A percentile compares a stretch with the other conserved stretches of the same genome.
These are phyloP conservation scores for Ectobius pallidus DNA, from an alignment of 2,888 invertebrate species.

Conservation along the genomic window DNA sequence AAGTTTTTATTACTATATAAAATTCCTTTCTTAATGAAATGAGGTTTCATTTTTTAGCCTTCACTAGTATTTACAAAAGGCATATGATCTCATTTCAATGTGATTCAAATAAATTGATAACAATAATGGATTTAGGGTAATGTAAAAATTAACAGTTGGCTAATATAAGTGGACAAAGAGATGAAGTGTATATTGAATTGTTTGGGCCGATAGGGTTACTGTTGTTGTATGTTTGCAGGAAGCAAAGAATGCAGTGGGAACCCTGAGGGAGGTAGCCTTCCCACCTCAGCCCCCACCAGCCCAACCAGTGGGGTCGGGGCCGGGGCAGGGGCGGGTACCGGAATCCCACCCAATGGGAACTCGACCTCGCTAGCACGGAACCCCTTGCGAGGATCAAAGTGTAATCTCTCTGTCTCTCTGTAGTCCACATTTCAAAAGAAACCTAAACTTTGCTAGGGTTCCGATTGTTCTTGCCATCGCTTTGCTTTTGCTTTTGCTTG, in stretches of 20 bases:
- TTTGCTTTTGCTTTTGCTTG: conserved; percentile 16
- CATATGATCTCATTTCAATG: too few relatives aligned
- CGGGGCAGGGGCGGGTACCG: conserved; percentile 42
- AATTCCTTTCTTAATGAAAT: too few relatives aligned
- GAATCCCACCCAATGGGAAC: conserved; percentile 45
- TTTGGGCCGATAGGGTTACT: not conserved
- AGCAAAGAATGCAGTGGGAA: conserved; percentile 59
- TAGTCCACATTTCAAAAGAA: not conserved
- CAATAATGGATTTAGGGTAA: too few relatives aligned
- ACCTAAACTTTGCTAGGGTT: conserved; percentile 18
- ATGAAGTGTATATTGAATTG: too few relatives aligned
- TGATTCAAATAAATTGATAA: too few relatives aligned
- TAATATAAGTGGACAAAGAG: too few relatives aligned
- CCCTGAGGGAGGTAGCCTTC: conserved; percentile 75
- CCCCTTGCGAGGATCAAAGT: conserved; percentile 83
- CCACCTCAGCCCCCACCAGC: conserved; percentile 57
- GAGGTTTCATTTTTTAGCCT: too few relatives aligned
- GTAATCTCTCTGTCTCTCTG: conserved; percentile 58
- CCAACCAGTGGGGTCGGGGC: conserved; percentile 47
- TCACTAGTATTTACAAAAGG: too few relatives aligned
- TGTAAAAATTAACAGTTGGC: too few relatives aligned
- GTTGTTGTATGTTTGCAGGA: conserved; percentile 63
- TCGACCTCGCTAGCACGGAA: conserved; percentile 66
- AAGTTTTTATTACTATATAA: too few relatives aligned
- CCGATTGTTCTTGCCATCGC: conserved; percentile 21